Percentiles rank a stretch among this genome's conserved stretches.
Conservation (phyloP, 2,797 vertebrate genomes). For the Enteromius viviparus region DNA sequence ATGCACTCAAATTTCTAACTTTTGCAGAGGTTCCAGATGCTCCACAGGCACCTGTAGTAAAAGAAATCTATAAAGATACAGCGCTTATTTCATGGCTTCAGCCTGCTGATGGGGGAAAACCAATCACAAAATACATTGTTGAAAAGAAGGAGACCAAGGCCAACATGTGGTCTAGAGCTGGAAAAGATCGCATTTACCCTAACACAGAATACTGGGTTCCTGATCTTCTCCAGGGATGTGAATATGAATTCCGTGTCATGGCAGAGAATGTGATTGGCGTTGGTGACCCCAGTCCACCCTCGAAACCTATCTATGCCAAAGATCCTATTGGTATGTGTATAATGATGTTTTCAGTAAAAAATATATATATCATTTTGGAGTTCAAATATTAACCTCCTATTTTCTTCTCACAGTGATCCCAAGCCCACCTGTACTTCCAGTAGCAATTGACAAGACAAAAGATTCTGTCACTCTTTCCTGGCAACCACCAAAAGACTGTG, state of each 20-base stretch:
- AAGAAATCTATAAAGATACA: constrained; percentile 90
- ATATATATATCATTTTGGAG: not conserved
- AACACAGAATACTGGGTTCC: constrained; percentile 90
- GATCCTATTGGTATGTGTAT: constrained; percentile 90
- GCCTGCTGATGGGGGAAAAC: constrained; percentile 95
- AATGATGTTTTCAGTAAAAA: not conserved
- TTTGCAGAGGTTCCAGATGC: constrained; percentile 91
- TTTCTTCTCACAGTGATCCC: constrained; percentile 84
- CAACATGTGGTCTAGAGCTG: constrained; percentile 88
- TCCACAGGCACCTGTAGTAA: constrained; percentile 89
- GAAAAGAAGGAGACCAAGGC: constrained; percentile 98
- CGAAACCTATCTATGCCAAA: constrained; percentile 94
- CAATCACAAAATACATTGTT: constrained; percentile 93
- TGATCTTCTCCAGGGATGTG: constrained; percentile 92
- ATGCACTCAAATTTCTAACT: constrained; percentile 17
- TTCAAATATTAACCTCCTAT: constrained; percentile 6
- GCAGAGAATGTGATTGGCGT: constrained; percentile 95
- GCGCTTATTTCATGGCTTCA: constrained; percentile 93
- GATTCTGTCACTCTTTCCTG: constrained; percentile 92
- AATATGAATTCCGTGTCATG: constrained; percentile 97
- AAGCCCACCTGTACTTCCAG: constrained; percentile 87
- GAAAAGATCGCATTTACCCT: constrained; percentile 86
- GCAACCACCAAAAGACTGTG: constrained; percentile 90
- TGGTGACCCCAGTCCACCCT: constrained; percentile 94
- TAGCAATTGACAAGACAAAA: constrained; percentile 90